phyloP scores from a whole-genome alignment of 2,113 vertebrate genomes.

The Phocoena sinus region DNA sequence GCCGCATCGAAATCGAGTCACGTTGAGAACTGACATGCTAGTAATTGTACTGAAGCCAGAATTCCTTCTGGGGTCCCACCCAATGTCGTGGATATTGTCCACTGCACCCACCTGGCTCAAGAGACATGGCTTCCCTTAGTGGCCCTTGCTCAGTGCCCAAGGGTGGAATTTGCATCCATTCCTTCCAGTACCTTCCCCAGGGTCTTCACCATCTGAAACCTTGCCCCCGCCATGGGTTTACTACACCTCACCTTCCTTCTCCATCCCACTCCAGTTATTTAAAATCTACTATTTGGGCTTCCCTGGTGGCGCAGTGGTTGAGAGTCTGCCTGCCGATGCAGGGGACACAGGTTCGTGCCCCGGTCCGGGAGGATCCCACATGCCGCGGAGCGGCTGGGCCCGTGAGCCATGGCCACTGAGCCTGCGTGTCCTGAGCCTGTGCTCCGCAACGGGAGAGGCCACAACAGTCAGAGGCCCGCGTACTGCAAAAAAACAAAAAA shows the following conservation, averaged over 20 bases:
- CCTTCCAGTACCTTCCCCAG: neutral
- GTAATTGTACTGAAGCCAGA: neutral
- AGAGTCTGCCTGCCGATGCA: too few species aligned
- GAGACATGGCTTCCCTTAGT: neutral
- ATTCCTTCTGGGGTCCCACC: neutral
- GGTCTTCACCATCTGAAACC: neutral
- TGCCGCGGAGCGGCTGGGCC: too few species aligned
- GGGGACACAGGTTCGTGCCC: too few species aligned
- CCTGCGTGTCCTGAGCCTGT: too few species aligned
- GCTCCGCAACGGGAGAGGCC: too few species aligned
- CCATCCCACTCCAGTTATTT: rapidly evolving
- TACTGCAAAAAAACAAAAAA: too few species aligned
- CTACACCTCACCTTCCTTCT: neutral
- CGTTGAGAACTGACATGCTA: rapidly evolving
- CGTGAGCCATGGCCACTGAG: too few species aligned
- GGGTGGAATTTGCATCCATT: too few species aligned
- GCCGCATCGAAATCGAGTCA: rapidly evolving
- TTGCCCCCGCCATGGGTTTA: neutral
- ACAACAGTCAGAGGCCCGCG: too few species aligned
- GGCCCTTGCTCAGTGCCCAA: neutral
- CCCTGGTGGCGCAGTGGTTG: too few species aligned
- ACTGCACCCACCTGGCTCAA: rapidly evolving
- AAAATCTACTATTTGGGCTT: neutral
- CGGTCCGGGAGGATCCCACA: too few species aligned
- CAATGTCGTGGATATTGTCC: rapidly evolving